These are phyloP conservation scores for Scolanthus callimorphus DNA, from an alignment of 92 coral and sea anemone genomes.

Conservation along the genomic window DNA sequence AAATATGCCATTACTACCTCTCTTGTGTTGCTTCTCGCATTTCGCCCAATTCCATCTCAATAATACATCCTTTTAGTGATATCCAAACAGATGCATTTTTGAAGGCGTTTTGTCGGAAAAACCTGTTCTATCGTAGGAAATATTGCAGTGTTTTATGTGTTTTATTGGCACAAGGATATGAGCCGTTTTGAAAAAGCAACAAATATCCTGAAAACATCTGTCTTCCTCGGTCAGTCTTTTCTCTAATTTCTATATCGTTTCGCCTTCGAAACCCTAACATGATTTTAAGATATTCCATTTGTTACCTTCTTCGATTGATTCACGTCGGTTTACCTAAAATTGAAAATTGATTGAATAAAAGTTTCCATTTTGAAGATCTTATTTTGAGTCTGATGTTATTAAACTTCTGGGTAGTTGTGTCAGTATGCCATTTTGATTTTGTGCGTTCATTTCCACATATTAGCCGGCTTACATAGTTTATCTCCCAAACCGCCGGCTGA, in stretches of 20 bases:
- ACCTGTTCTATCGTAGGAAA: not conserved
- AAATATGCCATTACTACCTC: not conserved
- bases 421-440: too few relatives aligned
- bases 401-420: too few relatives aligned
- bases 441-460: not conserved
- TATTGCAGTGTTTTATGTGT: not conserved
- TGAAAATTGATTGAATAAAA: not conserved
- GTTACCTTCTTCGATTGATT: not conserved
- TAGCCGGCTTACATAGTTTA: not conserved
- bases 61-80: not conserved
- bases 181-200: too few relatives aligned
- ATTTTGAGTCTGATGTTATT: too few relatives aligned
- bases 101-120: slow-evolving; percentile 6
- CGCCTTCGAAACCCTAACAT: not conserved
- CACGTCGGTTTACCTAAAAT: not conserved
- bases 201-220: too few relatives aligned
- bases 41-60: not conserved
- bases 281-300: not conserved
- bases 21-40: not conserved
- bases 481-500: slow-evolving; percentile 1
- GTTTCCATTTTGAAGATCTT: not conserved
- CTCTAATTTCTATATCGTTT: not conserved
- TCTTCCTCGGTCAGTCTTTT: too few relatives aligned
- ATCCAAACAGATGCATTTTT: not conserved
- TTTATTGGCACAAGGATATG: too few relatives aligned